Conservation (phyloP, 92 coral and sea anemone species). For the Epizoanthus scotinus region DNA sequence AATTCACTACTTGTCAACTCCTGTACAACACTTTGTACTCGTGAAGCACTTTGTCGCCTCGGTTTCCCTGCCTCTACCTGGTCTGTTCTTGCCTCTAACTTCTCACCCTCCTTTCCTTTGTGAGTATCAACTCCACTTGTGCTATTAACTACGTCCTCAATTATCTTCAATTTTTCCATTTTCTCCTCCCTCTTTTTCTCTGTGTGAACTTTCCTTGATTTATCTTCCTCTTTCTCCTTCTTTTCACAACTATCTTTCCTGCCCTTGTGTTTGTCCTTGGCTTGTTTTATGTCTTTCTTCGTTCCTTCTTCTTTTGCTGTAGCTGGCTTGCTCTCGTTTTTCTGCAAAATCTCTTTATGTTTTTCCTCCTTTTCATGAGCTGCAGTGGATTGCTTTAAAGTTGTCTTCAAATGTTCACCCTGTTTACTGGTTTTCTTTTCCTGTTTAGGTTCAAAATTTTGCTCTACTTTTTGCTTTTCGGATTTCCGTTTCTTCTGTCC, state of each 20-base stretch:
- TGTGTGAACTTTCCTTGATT: conserved; percentile 30
- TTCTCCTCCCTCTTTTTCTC: conserved; percentile 12
- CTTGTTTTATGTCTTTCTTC: conserved; percentile 43
- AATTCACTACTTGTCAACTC: conserved; percentile 16
- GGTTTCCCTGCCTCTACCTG: neutral
- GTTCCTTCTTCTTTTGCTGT: conserved; percentile 11
- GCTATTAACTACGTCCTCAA: neutral
- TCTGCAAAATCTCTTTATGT: neutral
- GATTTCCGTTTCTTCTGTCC: conserved; percentile 9
- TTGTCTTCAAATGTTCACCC: neutral
- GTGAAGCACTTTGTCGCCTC: conserved; percentile 25
- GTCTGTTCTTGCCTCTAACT: neutral
- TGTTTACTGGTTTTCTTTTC: neutral
- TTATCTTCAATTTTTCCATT: neutral
- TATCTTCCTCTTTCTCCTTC: conserved; percentile 19
- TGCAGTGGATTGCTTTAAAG: neutral
- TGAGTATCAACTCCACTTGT: neutral
- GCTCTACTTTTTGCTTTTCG: conserved; percentile 5
- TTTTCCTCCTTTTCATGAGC: conserved; percentile 7
- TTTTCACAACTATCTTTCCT: conserved; percentile 8
- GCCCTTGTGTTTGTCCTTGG: conserved; percentile 5
- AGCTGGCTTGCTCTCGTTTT: neutral
- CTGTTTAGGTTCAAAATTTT: neutral
- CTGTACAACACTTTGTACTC: conserved; percentile 21
- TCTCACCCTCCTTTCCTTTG: conserved; percentile 3